Conservation (phyloP, 2,888 invertebrate species). For the Cosmopolites sordidus region DNA sequence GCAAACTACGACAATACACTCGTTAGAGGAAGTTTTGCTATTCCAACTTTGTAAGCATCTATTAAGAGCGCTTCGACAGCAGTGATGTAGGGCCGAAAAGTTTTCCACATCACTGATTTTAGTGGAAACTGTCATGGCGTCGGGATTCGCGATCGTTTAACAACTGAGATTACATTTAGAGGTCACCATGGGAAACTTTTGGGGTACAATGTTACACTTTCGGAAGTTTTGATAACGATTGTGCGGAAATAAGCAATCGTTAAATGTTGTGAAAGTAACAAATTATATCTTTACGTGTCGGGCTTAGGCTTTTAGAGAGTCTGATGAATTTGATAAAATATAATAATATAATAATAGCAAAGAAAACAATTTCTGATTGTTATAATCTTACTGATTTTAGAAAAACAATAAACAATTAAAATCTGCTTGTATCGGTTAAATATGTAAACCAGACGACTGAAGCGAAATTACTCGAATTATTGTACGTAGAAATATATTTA, state of each 20-base stretch:
- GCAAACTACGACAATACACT: slow-evolving; percentile 17
- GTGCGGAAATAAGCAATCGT: neutral
- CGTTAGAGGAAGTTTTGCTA: slow-evolving; percentile 19
- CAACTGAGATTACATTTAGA: slow-evolving; percentile 10
- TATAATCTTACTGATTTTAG: too few relatives aligned
- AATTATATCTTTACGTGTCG: neutral
- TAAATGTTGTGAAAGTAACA: neutral
- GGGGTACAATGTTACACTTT: neutral
- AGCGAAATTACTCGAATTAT: too few relatives aligned
- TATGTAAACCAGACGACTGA: too few relatives aligned
- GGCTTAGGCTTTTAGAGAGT: too few relatives aligned
- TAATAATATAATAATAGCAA: too few relatives aligned
- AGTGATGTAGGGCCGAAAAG: slow-evolving; percentile 14
- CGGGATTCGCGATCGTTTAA: slow-evolving; percentile 5
- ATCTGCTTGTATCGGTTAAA: too few relatives aligned
- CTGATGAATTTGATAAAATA: too few relatives aligned
- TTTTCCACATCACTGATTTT: slow-evolving; percentile 20
- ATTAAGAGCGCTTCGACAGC: slow-evolving; percentile 22
- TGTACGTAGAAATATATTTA: too few relatives aligned
- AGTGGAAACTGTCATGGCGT: slow-evolving; percentile 10
- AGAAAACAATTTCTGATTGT: too few relatives aligned
- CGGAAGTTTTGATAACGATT: neutral
- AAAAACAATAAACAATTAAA: too few relatives aligned
- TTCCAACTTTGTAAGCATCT: slow-evolving; percentile 20
- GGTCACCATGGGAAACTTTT: neutral